Conservation (phyloP, 2,888 invertebrate species). For the Hydroisotoma schaefferi region DNA sequence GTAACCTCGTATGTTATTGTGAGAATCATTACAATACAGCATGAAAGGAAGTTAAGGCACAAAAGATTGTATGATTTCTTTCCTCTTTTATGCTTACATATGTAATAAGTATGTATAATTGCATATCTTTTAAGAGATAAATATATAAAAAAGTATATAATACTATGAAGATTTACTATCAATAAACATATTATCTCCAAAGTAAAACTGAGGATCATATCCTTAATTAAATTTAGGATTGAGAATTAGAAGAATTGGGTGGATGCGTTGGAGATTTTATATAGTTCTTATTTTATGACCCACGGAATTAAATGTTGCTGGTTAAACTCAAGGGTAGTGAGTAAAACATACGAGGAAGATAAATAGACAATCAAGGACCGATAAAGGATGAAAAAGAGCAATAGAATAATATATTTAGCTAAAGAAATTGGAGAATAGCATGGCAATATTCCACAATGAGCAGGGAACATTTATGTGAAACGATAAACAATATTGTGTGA, state of each 20-base stretch:
- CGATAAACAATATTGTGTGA: neutral
- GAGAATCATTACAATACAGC: conserved; percentile 3
- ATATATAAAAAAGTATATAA: neutral
- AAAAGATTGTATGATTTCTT: conserved; percentile 25
- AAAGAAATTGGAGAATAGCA: no score
- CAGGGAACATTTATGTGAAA: conserved; percentile 4
- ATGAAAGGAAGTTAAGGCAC: conserved; percentile 26
- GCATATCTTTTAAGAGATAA: neutral
- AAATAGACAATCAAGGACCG: neutral
- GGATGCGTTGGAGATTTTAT: neutral
- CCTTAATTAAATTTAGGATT: no score
- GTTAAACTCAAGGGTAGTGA: neutral
- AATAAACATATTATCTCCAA: no score
- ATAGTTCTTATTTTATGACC: neutral
- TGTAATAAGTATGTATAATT: no score
- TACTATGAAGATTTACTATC: neutral
- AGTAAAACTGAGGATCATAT: no score
- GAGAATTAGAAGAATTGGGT: no score
- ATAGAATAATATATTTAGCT: conserved; percentile 2
- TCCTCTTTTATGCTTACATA: neutral
- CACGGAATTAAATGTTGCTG: neutral
- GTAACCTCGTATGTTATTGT: no score
- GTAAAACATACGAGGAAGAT: neutral
- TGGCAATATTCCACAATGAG: neutral
- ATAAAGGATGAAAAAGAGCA: neutral